Evolutionary conservation across 2,888 invertebrate genomes (phyloP), one percentile per base, ranked within the genome.

Genomic region (Malacosoma neustria): DNA sequence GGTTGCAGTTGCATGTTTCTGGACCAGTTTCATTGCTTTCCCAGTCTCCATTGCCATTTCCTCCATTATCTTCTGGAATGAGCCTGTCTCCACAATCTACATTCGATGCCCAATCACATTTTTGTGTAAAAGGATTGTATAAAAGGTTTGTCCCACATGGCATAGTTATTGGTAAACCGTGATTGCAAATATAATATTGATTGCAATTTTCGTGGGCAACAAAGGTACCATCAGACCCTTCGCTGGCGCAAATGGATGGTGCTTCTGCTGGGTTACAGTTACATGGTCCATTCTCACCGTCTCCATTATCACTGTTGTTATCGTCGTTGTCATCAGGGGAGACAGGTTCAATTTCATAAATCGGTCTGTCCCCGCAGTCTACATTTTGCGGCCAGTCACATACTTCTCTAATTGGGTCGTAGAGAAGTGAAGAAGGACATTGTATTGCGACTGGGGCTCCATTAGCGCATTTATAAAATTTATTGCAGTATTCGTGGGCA

Each of bases 341-440:
- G 5, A 30, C 39, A 12, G 38, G 34, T 29, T 34, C 41, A 12
- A 30, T 37, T 12, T 52, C 44, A 31, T 35, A 33, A 30, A 39
- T 37, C 5, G 42, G 48, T 30, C 54, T 55, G 34, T 56, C 46
- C 9, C 57, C 54, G 30, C 65, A 65, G 1, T 60, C 48, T 9
- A 66, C 66, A 3, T 48, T 45, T 2, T 45, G 3, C 1, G 63
- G 49, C 61, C 66, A 66, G 11, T 67, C 59, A 22, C 66, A 65
- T 11, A 14, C 14, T 37, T 52, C 43, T n/a, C 29, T 41, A 3
- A 41, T 32, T 2, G 57, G 45, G 33, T 63, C 50, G 36, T 55
- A 66, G 3, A 53, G n/a, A 11, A 65, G 51, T 1, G 41, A 43
- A 4, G 33, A 14, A 4, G 49, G 50, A 32, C 65, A 66, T 7